Evolutionary conservation across 2,797 vertebrate genomes (phyloP).

Genomic region (Cuniculus paca): DNA sequence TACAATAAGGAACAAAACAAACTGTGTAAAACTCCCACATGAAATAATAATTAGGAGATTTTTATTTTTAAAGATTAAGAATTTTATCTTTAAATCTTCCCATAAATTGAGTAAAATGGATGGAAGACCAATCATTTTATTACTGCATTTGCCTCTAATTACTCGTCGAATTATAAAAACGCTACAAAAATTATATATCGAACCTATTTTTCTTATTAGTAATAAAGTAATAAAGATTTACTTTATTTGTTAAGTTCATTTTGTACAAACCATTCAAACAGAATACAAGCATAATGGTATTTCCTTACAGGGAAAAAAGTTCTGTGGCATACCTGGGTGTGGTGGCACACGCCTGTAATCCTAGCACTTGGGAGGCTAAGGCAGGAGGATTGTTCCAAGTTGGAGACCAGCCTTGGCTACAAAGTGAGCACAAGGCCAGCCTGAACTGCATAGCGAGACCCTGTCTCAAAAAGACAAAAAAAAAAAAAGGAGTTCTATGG

Average conservation of each 20-base stretch:
- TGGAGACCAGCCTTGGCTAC: too few species aligned
- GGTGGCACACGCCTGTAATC: too few species aligned
- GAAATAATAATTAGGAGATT: background rate
- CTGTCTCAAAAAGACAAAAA: too few species aligned
- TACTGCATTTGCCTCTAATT: background rate
- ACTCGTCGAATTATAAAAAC: conserved; percentile 6
- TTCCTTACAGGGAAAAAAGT: conserved; percentile 23
- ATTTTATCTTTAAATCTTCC: conserved; percentile 45
- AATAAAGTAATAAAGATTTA: background rate
- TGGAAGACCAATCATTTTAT: background rate
- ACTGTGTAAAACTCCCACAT: conserved; percentile 4
- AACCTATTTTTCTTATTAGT: background rate
- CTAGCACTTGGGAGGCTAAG: too few species aligned
- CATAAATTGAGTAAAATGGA: conserved; percentile 51
- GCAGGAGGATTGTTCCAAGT: too few species aligned
- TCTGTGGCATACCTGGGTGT: too few species aligned
- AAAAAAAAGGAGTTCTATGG: too few species aligned
- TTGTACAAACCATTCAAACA: conserved; percentile 37
- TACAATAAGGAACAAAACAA: conserved; percentile 39
- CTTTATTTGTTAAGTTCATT: conserved; percentile 24
- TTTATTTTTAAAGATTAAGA: conserved; percentile 61
- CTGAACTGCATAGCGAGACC: too few species aligned
- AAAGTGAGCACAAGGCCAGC: too few species aligned
- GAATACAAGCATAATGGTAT: conserved; percentile 3
- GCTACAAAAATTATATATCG: conserved; percentile 7